Percentiles rank a stretch among this genome's conserved stretches.
phyloP scores from a whole-genome alignment of 2,888 invertebrate species.

The Apamea anceps region DNA sequence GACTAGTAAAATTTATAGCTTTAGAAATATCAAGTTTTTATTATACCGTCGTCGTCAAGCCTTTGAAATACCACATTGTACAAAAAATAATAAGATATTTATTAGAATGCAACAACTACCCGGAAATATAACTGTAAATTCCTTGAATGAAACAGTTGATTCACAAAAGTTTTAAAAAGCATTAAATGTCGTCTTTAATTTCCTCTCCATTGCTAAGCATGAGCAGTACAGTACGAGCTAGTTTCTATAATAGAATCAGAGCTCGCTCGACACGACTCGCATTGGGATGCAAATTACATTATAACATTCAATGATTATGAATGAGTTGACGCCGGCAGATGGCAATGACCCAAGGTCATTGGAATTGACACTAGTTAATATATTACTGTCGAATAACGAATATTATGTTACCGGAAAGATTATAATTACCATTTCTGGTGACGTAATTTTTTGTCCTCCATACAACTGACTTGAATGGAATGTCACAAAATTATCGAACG shows the following conservation, averaged over 20 bases:
- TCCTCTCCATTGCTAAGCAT: slow-evolving; percentile 26
- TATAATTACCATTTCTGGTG: slow-evolving; percentile 20
- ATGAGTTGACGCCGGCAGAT: slow-evolving; percentile 74
- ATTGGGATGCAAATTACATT: slow-evolving; percentile 80
- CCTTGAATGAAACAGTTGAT: slow-evolving; percentile 7
- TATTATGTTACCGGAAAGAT: slow-evolving; percentile 37
- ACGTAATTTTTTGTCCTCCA: slow-evolving; percentile 13
- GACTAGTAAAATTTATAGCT: slow-evolving; percentile 16
- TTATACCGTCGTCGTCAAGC: no score
- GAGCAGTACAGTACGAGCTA: slow-evolving; percentile 30
- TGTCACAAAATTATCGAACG: not conserved
- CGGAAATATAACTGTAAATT: not conserved
- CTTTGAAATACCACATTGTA: slow-evolving; percentile 6
- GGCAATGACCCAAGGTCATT: slow-evolving; percentile 76
- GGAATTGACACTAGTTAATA: slow-evolving; percentile 65
- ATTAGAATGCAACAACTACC: not conserved
- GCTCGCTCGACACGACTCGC: slow-evolving; percentile 68
- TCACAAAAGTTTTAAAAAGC: slow-evolving; percentile 27
- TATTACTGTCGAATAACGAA: slow-evolving; percentile 45
- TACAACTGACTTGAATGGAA: not conserved
- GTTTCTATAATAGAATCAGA: slow-evolving; percentile 67
- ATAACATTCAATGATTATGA: slow-evolving; percentile 74
- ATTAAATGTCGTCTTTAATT: slow-evolving; percentile 42
- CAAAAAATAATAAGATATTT: not conserved
- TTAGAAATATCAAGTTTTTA: slow-evolving; percentile 13